Percentiles rank a stretch among this genome's conserved stretches.
Conservation (phyloP, 2,888 invertebrate genomes). For the Thyatira batis region DNA sequence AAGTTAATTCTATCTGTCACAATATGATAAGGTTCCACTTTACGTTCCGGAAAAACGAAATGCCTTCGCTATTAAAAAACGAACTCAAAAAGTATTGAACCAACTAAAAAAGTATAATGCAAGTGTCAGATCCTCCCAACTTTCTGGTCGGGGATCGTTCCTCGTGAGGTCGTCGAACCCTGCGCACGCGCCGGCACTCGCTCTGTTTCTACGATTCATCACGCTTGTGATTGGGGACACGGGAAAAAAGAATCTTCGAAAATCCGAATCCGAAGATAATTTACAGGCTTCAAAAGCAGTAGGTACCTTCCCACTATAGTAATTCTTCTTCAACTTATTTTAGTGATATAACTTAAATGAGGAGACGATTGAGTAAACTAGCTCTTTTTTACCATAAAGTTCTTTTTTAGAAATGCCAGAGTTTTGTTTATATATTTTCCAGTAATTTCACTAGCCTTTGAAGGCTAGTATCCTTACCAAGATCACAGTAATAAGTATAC, state of each 20-base stretch:
- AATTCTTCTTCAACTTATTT: too few species aligned
- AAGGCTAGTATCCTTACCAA: too few species aligned
- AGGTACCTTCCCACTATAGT: background rate
- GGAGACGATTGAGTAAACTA: too few species aligned
- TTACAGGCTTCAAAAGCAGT: constrained; percentile 3
- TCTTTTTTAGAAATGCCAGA: too few species aligned
- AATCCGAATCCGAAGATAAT: constrained; percentile 15
- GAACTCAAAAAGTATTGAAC: background rate
- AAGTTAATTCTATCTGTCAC: background rate
- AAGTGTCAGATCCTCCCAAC: constrained; percentile 11
- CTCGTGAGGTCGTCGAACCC: constrained; percentile 45
- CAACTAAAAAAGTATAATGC: background rate
- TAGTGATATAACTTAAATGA: too few species aligned
- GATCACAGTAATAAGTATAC: too few species aligned
- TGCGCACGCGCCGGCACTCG: constrained; percentile 45
- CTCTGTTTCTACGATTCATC: constrained; percentile 62
- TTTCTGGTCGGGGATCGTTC: constrained; percentile 39
- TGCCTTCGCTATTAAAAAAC: background rate
- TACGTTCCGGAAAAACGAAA: background rate
- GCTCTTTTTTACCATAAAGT: too few species aligned
- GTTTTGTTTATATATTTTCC: too few species aligned
- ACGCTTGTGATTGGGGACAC: constrained; percentile 39
- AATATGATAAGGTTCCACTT: background rate
- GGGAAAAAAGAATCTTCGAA: constrained; percentile 24
- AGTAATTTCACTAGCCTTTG: too few species aligned